Conservation (phyloP, 2,797 vertebrate species). For the Cercopithecus mitis region DNA sequence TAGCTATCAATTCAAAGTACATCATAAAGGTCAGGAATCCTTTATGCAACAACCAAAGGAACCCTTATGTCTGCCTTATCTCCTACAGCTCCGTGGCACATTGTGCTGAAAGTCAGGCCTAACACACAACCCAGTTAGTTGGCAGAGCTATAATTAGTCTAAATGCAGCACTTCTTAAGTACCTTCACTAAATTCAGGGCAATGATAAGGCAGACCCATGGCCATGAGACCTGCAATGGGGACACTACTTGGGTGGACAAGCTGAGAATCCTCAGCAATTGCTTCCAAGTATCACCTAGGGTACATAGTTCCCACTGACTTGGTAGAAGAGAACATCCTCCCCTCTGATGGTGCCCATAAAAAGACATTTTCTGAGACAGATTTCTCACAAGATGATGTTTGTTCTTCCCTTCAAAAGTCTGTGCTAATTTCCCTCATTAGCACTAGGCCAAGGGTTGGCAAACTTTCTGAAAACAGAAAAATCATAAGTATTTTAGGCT, state of each 20-base stretch:
- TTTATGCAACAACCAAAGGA: not conserved
- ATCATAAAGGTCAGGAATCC: not conserved
- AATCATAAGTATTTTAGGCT: not conserved
- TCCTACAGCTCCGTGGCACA: not conserved
- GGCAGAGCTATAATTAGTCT: not conserved
- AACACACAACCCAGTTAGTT: not conserved
- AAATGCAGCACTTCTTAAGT: not conserved
- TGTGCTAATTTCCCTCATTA: not conserved
- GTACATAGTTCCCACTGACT: not conserved
- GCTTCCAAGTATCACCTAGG: too few species aligned
- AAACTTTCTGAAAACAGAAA: not conserved
- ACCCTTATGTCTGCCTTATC: not conserved
- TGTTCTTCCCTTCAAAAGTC: not conserved
- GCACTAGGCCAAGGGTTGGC: rapidly evolving
- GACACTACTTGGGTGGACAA: not conserved
- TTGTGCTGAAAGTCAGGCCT: not conserved
- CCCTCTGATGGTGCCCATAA: not conserved
- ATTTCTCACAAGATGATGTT: not conserved
- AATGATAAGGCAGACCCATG: not conserved
- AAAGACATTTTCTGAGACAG: not conserved
- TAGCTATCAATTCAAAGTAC: not conserved
- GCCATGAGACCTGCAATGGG: not conserved
- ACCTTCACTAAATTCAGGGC: not conserved
- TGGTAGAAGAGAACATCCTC: not conserved
- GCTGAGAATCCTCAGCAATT: not conserved